A percentile compares a stretch with the other conserved stretches of the same genome.
These are phyloP conservation scores for Perognathus longimembris DNA, from an alignment of 2,113 vertebrate species.

Conservation along the genomic window DNA sequence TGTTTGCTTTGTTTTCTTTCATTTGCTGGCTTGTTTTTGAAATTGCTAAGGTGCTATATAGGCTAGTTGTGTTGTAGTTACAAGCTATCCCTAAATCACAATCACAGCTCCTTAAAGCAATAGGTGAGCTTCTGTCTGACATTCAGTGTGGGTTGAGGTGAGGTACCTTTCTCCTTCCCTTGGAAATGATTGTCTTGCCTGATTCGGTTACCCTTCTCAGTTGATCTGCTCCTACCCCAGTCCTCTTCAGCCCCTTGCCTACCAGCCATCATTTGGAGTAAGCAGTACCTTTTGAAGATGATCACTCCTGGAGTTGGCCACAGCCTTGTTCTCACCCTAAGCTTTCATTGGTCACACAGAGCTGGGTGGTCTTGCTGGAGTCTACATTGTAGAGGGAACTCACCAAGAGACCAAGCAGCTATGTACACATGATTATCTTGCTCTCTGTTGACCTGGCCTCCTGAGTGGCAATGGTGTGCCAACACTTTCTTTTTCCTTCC, in stretches of 20 bases:
- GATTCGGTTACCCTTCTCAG: neutral
- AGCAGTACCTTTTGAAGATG: neutral
- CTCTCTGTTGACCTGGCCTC: neutral
- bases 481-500: neutral
- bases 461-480: neutral
- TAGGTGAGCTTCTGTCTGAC: neutral
- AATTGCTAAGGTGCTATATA: neutral
- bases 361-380: neutral
- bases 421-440: fast-evolving
- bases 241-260: fast-evolving
- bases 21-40: neutral
- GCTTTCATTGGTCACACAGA: fast-evolving
- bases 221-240: neutral
- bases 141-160: fast-evolving
- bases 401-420: fast-evolving
- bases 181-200: neutral
- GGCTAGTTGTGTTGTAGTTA: neutral
- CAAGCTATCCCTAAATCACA: neutral
- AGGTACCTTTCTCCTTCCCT: too few relatives aligned
- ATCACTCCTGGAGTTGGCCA: neutral
- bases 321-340: too few relatives aligned
- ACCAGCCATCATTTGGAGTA: neutral
- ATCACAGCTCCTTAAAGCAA: neutral
- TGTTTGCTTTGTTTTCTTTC: neutral
- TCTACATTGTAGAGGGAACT: neutral